phyloP scores from a whole-genome alignment of 2,113 vertebrate genomes.

The Nerophis lumbriciformis region DNA sequence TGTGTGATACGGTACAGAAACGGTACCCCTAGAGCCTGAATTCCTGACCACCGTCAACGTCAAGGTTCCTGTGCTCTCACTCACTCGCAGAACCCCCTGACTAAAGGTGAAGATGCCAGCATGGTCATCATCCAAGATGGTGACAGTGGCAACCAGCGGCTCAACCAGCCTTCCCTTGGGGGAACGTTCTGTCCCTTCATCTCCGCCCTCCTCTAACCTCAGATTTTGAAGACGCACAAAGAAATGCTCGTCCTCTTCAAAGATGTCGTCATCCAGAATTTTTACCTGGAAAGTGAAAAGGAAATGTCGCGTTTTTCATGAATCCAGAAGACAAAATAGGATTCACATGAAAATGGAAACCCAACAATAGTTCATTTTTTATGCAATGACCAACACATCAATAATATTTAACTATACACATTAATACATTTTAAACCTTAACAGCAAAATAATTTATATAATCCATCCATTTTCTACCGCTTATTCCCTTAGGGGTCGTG shows the following conservation, averaged over 20 bases:
- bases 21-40: constrained; percentile 86
- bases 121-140: constrained; percentile 93
- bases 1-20: constrained; percentile 84
- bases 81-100: constrained; percentile 78
- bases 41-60: constrained; percentile 81
- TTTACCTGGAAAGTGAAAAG: constrained; percentile 66
- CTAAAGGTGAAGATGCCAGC: constrained; percentile 90
- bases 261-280: constrained; percentile 93
- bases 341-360: not conserved
- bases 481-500: no score
- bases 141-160: constrained; percentile 80
- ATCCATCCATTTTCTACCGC: no score
- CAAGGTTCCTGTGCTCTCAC: constrained; percentile 83
- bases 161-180: constrained; percentile 79
- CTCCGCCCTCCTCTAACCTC: constrained; percentile 76
- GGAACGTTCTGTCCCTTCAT: constrained; percentile 50
- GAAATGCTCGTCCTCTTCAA: constrained; percentile 96
- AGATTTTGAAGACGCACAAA: constrained; percentile 88
- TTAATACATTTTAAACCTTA: no score
- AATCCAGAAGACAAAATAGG: fast-evolving
- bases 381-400: no score
- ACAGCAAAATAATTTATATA: no score
- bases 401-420: no score
- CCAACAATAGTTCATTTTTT: no score
- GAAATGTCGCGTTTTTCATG: not conserved